Evolutionary conservation across 2,888 invertebrate species (phyloP).

Genomic region (Caenorhabditis japonica): DNA sequence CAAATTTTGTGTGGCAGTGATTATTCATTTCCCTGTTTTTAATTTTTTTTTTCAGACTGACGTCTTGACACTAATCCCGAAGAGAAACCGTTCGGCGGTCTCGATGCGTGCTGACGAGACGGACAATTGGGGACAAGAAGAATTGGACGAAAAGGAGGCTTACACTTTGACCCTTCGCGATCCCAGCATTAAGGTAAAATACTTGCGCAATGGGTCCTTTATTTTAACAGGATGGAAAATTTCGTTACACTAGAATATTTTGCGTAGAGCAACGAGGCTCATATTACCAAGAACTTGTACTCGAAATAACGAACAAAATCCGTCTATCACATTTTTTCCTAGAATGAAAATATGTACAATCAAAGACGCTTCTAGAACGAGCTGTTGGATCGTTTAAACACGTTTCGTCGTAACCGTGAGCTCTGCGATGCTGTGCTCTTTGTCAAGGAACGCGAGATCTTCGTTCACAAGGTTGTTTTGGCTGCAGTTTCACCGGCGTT

Average conservation of each 20-base stretch:
- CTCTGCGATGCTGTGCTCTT: slow-evolving; percentile 89
- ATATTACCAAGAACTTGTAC: too few species aligned
- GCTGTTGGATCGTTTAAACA: slow-evolving; percentile 77
- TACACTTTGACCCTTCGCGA: slow-evolving; percentile 66
- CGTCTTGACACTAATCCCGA: slow-evolving; percentile 62
- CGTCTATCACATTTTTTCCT: background rate
- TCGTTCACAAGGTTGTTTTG: slow-evolving; percentile 81
- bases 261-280: too few species aligned
- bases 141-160: slow-evolving; percentile 69
- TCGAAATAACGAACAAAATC: too few species aligned
- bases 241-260: too few species aligned
- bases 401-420: slow-evolving; percentile 82
- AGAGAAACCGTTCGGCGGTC: slow-evolving; percentile 69
- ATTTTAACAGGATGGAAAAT: too few species aligned
- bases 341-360: background rate
- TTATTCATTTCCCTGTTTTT: too few species aligned
- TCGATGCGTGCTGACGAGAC: slow-evolving; percentile 74
- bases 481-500: slow-evolving; percentile 73
- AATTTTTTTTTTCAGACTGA: slow-evolving; percentile 54
- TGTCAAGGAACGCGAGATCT: slow-evolving; percentile 84
- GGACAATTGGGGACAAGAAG: slow-evolving; percentile 69
- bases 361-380: slow-evolving; percentile 61
- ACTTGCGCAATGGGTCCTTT: too few species aligned
- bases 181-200: slow-evolving; percentile 66
- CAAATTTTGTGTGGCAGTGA: too few species aligned